phyloP scores from a whole-genome alignment of 2,113 vertebrate genomes.

The Percina caprodes region DNA sequence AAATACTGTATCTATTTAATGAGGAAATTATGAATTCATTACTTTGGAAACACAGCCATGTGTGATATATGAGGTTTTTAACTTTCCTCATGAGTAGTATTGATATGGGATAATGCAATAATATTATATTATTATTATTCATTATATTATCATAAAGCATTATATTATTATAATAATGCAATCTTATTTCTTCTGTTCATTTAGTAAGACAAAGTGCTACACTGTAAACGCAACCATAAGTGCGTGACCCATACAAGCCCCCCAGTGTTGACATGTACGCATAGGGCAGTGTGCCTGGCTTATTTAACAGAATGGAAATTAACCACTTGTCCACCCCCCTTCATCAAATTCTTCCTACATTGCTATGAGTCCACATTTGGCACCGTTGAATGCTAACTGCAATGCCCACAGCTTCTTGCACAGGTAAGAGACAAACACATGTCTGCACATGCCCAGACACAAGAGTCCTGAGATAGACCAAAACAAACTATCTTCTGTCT shows the following conservation, averaged over 20 bases:
- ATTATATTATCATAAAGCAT: too few relatives aligned
- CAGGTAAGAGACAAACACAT: background rate
- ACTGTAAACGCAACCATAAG: conserved; percentile 49
- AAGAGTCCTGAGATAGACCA: conserved; percentile 25
- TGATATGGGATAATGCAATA: background rate
- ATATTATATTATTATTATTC: too few relatives aligned
- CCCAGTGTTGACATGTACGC: conserved; percentile 78
- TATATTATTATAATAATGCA: background rate
- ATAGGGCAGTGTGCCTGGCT: conserved; percentile 60
- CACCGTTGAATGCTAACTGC: background rate
- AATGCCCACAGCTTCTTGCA: background rate
- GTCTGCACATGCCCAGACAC: conserved; percentile 11
- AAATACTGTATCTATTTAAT: background rate
- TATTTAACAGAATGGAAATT: conserved; percentile 56
- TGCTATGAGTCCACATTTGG: conserved; percentile 14
- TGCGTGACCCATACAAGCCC: conserved; percentile 47
- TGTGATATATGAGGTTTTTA: background rate
- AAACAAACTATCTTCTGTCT: conserved; percentile 36
- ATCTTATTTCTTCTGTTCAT: background rate
- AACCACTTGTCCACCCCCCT: conserved; percentile 44
- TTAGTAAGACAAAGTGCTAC: conserved; percentile 15
- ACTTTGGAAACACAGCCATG: background rate
- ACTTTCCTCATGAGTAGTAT: background rate
- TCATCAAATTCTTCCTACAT: conserved; percentile 22
- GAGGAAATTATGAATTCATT: background rate